These are phyloP conservation scores for Melanerpes formicivorus DNA, from an alignment of 2,113 vertebrate species.

Conservation along the genomic window DNA sequence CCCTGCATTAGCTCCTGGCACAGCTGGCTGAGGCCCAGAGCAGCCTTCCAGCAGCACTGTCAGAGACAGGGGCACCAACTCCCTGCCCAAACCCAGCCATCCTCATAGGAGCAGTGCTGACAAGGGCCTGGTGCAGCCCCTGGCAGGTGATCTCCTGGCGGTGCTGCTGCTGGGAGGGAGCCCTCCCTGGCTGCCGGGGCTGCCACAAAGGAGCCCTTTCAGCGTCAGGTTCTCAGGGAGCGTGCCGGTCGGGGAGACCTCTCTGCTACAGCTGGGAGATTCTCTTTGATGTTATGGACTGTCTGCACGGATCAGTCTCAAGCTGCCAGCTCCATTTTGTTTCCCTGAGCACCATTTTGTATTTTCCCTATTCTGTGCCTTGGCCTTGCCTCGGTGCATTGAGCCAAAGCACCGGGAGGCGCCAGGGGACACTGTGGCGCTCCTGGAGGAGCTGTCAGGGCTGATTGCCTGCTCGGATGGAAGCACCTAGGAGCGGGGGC, in stretches of 20 bases:
- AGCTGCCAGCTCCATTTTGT: conserved; percentile 47
- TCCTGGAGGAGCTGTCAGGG: conserved; percentile 43
- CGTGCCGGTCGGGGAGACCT: neutral
- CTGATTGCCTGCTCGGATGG: conserved; percentile 20
- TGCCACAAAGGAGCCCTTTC: conserved; percentile 18
- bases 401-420: conserved; percentile 69
- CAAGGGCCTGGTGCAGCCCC: neutral
- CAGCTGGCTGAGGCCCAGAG: accelerated
- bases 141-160: accelerated
- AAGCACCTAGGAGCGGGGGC: conserved; percentile 37
- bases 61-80: accelerated
- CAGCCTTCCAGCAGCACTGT: neutral
- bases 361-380: conserved; percentile 8
- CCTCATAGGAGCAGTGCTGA: accelerated
- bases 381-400: conserved; percentile 2
- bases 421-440: conserved; percentile 18
- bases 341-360: conserved; percentile 51
- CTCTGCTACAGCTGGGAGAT: conserved; percentile 25
- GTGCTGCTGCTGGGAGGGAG: neutral
- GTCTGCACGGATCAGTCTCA: conserved; percentile 58
- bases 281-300: conserved; percentile 67
- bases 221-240: neutral
- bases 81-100: accelerated
- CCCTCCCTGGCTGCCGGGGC: accelerated
- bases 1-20: accelerated